Base-by-base conservation (phyloP, 2,113 vertebrate genomes). In the Campylorhamphus procurvoides region DNA sequence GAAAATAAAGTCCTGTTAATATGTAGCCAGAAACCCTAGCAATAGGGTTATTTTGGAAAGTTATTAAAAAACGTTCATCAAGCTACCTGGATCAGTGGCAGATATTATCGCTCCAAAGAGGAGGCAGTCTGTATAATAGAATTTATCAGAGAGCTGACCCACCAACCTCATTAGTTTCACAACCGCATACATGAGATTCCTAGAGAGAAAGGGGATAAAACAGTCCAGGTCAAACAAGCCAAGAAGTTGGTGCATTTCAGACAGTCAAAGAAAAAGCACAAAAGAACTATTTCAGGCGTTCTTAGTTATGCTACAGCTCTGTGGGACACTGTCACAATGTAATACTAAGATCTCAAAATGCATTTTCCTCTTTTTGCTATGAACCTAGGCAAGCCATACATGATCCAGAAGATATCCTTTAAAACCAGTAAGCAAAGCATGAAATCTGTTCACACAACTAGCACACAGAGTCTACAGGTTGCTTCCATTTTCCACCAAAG, bases 91-190 rank as follows among this genome's bases (percentile, higher is more conserved):
- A 97, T 99, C 99, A 82, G 99, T 99, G 88, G 99, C 99, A 59
- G 99, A 99, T 97, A 99, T 99, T 80, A 99, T 98, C 1, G 99
- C 99, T 82, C 99, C 99, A 75, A 99, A 99, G 97, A 99, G 99
- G 49, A 99, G 99, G 93, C 99, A 99, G 97, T 99, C 99, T 0
- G 99, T 99, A 90, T 99, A 99, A 97, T 99, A 99, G 96, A 99
- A 99, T 96, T 99, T 99, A 96, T 98, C 99, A 5, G 98, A 98
- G 53, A 99, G 98, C 93, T 99, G 99, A 44, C 99, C 99, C 24
- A 99, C 97, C 81, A 98, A 90, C 93, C 98, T 98, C 99, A 99
- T 99, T 88, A 99, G 98, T 92, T 99, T 99, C 91, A 99, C 99
- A 97, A 99, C 99, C 7, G 99, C 99, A 46, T 99, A 99, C 99